Base-by-base conservation (phyloP, 2,888 invertebrate species). In the Caenorhabditis sp. region DNA sequence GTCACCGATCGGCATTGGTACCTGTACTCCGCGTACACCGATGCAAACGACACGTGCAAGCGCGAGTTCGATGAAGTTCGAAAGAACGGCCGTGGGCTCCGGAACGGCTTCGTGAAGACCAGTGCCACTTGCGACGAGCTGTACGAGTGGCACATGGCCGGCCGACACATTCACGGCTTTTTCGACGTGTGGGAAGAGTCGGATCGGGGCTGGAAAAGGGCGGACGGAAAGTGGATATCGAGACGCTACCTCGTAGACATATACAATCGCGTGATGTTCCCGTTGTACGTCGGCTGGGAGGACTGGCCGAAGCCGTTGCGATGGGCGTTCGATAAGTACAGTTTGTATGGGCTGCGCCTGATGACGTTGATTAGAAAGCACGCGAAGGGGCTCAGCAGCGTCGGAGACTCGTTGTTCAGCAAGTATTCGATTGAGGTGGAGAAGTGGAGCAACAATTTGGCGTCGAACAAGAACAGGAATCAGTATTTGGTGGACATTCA, bases 141-240 rank as follows among this genome's bases (percentile, higher is more conserved):
- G 8, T 22, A 35, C 22, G 1, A 43, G 1, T 68, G 30, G 17
- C 68, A 68, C 45, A n/a, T 30, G 7, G 8, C 11, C 11, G 59
- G 59, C 5, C 45, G 43, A 4, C 68, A 68, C 52, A 58, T 68
- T 35, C 68, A 58, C 15, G 68, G 58, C 6, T 68, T 68, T 48
- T 59, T 52, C 32, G 43, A 68, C 8, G 68, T 68, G 6, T 58
- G 58, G 52, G 17, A 17, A 2, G 68, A 68, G 26, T 15, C 17
- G 8, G 52, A 43, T 2, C 22, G 52, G 8, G 41, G 50, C 15
- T 68, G 58, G 58, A n/a, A 24, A 11, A 7, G 15, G 9, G 8
- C 27, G 13, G 30, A 43, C 24, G 68, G 68, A 6, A 20, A 24
- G 35, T 58, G 68, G 58, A 15, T 52, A 1, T 1, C 43, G 5